phyloP scores from a whole-genome alignment of 1,140 invertebrate genomes.

The Hypsibius dujardini region DNA sequence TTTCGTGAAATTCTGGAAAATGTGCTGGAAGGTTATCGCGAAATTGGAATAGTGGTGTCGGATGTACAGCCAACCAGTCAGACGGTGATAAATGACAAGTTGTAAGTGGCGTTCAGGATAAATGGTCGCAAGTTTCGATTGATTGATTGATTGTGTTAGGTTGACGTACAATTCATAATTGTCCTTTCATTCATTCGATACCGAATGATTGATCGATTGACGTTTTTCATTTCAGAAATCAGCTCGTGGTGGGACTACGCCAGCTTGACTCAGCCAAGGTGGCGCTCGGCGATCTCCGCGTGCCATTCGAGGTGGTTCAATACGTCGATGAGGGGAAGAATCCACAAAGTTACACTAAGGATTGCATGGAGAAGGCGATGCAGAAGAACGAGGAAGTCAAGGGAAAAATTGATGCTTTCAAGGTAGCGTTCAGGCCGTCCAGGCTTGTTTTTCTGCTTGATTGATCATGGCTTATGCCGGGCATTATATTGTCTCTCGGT shows the following conservation, averaged over 20 bases:
- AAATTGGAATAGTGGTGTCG: conserved; percentile 89
- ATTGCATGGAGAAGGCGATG: conserved; percentile 92
- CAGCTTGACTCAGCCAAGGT: conserved; percentile 85
- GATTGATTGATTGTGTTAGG: no score
- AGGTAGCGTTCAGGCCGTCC: conserved; percentile 26
- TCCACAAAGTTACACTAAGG: conserved; percentile 93
- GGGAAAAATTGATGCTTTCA: conserved; percentile 38
- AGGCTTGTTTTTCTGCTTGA: conserved; percentile 15
- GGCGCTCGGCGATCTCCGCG: conserved; percentile 85
- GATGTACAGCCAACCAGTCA: conserved; percentile 96
- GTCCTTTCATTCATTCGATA: no score
- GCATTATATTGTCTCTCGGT: no score
- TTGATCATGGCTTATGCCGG: no score
- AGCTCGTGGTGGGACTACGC: conserved; percentile 38
- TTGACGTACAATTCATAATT: no score
- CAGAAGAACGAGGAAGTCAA: conserved; percentile 69
- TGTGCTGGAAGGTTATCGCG: conserved; percentile 91
- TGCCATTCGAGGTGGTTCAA: conserved; percentile 94
- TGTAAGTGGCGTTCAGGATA: conserved; percentile 68
- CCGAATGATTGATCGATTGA: conserved; percentile 62
- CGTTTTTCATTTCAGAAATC: conserved; percentile 62
- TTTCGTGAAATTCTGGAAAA: conserved; percentile 78
- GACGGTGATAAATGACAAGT: conserved; percentile 88
- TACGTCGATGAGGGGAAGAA: conserved; percentile 97
- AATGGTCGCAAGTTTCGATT: no score